These are phyloP conservation scores for Kryptolebias ocellatus DNA, from an alignment of 2,797 vertebrate species.

Conservation along the genomic window DNA sequence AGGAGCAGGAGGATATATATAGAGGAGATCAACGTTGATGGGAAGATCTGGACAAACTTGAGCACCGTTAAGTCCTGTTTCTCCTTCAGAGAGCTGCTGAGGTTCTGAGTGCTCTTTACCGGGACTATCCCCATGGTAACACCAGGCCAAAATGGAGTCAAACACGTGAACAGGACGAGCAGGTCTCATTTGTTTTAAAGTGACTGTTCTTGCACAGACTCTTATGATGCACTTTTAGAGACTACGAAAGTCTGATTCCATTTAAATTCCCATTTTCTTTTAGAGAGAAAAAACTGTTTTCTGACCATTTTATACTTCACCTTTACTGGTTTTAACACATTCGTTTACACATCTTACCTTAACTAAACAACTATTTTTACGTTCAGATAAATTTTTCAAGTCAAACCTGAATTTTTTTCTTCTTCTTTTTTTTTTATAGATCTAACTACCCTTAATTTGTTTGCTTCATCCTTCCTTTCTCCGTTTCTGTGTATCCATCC, in stretches of 20 bases:
- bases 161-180: background rate
- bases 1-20: background rate
- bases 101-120: conserved; percentile 20
- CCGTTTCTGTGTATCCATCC: background rate
- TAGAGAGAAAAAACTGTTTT: background rate
- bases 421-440: background rate
- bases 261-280: background rate
- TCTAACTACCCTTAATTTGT: conserved; percentile 7
- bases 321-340: background rate
- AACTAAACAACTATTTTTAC: background rate
- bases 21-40: background rate
- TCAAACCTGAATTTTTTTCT: background rate
- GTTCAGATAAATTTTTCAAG: background rate
- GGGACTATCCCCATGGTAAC: conserved; percentile 48
- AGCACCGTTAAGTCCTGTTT: conserved; percentile 40
- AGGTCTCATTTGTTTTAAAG: background rate
- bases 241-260: too few species aligned
- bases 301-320: background rate
- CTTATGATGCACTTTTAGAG: background rate
- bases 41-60: conserved; percentile 31
- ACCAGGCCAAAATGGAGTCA: conserved; percentile 18
- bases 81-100: conserved; percentile 28
- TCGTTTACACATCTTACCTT: background rate
- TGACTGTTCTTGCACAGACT: background rate
- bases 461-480: background rate